Evolutionary conservation across 2,113 vertebrate species (phyloP), one percentile per base, ranked within the genome.

Genomic region (Trematocara stigmaticum): DNA sequence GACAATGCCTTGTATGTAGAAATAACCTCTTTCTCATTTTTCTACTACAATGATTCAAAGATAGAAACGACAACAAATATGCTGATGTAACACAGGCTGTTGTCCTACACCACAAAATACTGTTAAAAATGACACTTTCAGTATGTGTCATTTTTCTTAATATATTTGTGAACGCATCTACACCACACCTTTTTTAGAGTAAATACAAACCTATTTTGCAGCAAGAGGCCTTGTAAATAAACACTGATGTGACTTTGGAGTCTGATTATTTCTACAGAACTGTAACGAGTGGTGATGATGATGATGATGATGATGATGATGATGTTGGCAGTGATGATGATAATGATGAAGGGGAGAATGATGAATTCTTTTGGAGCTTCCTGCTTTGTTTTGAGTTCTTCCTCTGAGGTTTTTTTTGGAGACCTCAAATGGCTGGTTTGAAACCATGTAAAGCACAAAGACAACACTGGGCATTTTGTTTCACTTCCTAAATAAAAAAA

Each of bases 371-470:
- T 95, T 95, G 93, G 94, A 95, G 90, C 92, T 95, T 95, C 93
- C 91, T 81, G 86, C 88, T 94, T 89, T 91, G 59, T 87, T 90
- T 82, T 92, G 71, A 88, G 87, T 91, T 95, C 91, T 93, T 94
- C 89, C 90, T 84, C 88, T 83, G 92, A 80, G 89, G 87, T 85
- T 90, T 87, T 34, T 86, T 94, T 64, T 64, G 6, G 90, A 91
- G 86, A 94, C 94, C 90, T 93, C 94, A 94, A 94, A 91, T 93
- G 92, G 87, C 34, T 10, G 16, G 84, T 95, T 95, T 94, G 94
- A 95, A 96, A 93, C 85, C 86, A 95, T 97, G 96, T 97, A 97
- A 96, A 97, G 97, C 97, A 97, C 97, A 97, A 96, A 88, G 92
- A 95, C 95, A 96, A 95, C 96, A 96, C 95, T 94, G 95, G 96